Evolutionary conservation across 2,888 invertebrate species (phyloP), one percentile per base, ranked within the genome.

Genomic region (Drosophila pseudotalamancana): DNA sequence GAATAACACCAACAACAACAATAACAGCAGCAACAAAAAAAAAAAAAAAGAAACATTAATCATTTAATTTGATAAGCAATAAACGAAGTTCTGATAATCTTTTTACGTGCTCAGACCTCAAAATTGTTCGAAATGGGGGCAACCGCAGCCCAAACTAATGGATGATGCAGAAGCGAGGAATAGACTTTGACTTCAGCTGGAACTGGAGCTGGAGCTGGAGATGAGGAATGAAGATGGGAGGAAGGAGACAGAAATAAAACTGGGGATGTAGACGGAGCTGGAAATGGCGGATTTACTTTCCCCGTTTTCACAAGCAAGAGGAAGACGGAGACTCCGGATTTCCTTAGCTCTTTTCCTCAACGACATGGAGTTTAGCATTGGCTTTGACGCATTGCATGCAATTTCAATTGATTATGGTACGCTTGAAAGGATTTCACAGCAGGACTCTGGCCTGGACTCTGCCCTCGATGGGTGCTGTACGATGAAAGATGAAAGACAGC

Each of bases 51-150:
- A 12, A 60, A 70, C 82, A 84, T 85, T 82, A 84, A 87, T 82
- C 84, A 87, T 84, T 84, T 87, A 85, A 87, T 84, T 85, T 87
- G 84, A 87, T 87, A 87, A 84, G 82, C 85, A 78, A 76, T 72
- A 73, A 84, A 72, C 67, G 77, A 78, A 87, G 70, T 78, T 70
- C 54, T 64, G 68, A 87, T 81, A 84, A 84, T 79, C 83, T 79
- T 66, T 63, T 63, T 69, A 86, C 68, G 69, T 76, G 67, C 56
- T 23, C 45, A 35, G 65, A 60, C 11, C 42, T 43, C 37, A 32
- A 54, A 50, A 29, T 53, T 51, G 45, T 49, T 19, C n/a, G 49
- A 56, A 72, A 39, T 23, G 56, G 21, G 53, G 34, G 39, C 57
- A 62, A 57, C 61, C 59, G 6, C 68, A 75, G 51, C 55, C 63